phyloP scores from a whole-genome alignment of 2,888 invertebrate species.

The Drosophila yooni region DNA sequence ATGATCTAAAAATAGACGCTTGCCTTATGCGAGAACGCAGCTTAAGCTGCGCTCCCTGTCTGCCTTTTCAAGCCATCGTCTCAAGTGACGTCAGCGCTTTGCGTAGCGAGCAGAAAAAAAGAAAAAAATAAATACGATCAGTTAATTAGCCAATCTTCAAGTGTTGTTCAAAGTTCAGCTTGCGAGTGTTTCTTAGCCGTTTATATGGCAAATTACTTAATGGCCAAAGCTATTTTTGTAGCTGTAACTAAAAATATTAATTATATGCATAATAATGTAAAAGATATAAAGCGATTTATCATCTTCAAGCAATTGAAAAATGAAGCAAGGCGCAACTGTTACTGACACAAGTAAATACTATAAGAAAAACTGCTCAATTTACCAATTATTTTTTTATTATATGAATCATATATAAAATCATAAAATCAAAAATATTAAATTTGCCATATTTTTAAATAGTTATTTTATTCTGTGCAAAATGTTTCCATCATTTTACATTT shows the following conservation, averaged over 20 bases:
- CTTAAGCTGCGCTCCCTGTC: constrained; percentile 38
- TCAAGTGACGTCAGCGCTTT: constrained; percentile 50
- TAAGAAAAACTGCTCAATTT: background rate
- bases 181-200: background rate
- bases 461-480: background rate
- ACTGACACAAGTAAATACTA: background rate
- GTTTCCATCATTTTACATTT: background rate
- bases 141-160: constrained; percentile 36
- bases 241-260: background rate
- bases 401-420: background rate
- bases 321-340: background rate
- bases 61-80: constrained; percentile 9
- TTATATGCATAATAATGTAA: background rate
- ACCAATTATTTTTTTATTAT: background rate
- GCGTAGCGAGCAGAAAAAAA: background rate
- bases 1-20: constrained; percentile 56
- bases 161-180: constrained; percentile 12
- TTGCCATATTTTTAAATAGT: no score
- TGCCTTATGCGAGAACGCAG: constrained; percentile 52
- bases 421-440: no score
- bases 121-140: constrained; percentile 4
- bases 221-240: background rate
- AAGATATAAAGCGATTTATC: background rate
- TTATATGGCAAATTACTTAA: constrained; percentile 1
- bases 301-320: background rate